Base-by-base conservation (phyloP, 1,140 invertebrate genomes). In the Drosophila insularis region DNA sequence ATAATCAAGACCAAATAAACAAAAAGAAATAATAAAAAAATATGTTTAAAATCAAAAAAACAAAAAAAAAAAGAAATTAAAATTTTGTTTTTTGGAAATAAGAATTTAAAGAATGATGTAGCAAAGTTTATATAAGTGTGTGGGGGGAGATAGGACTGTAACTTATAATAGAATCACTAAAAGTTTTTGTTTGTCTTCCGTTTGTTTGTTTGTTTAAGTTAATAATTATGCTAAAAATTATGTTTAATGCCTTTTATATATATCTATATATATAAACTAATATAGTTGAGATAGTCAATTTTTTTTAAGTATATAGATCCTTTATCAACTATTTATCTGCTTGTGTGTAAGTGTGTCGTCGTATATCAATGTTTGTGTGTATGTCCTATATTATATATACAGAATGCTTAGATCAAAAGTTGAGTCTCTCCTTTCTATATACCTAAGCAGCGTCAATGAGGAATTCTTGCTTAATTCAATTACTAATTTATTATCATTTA, bases 81-180 rank as follows among this genome's bases (percentile, higher is more conserved):
- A 53, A 31, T 78, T 55, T 40, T 40, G 39, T 11, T 17, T 17
- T 46, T 17, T 19, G 14, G 43, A 19, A 19, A 46, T 46, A 21
- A 50, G 17, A 46, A 46, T 17, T 46, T 46, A 19, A 7, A 50
- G 17, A 21, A 21, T 14, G 2, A 10, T 17, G 2, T 8, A 19
- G 43, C 70, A 74, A 69, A 79, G 73, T 69, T 11, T 11, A 37
- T 11, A 4, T 13, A 4, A 13, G 11, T 37, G 35, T 37, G 10
- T 37, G 73, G 71, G 63, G 56, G 69, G 76, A 65, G 77, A 70
- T 66, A 75, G 60, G 43, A 27, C 7, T 7, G 43, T 21, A 68
- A 86, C 86, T 89, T 80, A 90, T 74, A 64, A 80, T 89, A 89
- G 70, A 89, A 89, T 89, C 85, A 89, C 85, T 89, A 89, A 89